Base-by-base conservation (phyloP, 2,113 vertebrate species). In the Ramphastos sulfuratus region DNA sequence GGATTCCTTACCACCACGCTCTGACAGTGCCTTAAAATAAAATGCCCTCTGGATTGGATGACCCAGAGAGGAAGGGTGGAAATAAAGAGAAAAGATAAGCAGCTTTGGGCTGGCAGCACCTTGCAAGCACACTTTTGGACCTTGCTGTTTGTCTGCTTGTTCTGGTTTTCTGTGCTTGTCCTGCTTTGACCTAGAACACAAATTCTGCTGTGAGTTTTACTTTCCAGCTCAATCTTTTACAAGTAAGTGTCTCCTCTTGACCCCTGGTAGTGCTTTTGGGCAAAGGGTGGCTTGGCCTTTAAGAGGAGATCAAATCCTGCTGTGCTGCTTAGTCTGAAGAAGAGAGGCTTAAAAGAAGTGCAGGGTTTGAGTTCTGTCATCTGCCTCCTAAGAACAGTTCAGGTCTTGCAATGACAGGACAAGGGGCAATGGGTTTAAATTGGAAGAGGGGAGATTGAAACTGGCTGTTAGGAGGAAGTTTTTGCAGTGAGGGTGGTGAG, bases 31-130 rank as follows among this genome's bases (percentile, higher is more conserved):
- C 87, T 78, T 69, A 83, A 83, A 81, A 73, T 58, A 87, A 81
- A 81, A 64, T 67, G 19, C 19, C 50, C 50, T 64, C 25, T n/a
- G 0, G 5, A 30, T 73, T 48, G 71, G 66, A 73, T 52, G 28
- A 27, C 48, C 48, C 10, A 18, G 30, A 67, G 48, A 24, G 28
- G 31, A 15, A 4, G 1, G 3, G 2, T 3, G 4, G 9, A 21
- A 8, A 37, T 5, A 8, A 14, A 19, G 31, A 5, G 11, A 25
- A 52, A 24, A 52, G 21, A 25, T 20, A 63, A 58, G 16, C 44
- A 77, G 59, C 6, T 31, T 37, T 42, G 42, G 25, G 55, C 35
- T 80, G 54, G 67, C 30, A 69, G 50, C 50, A 54, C 30, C n/a
- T 54, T 37, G n/a, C 17, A n/a, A 35, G 25, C 21, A 39, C 7